Evolutionary conservation across 2,888 invertebrate species (phyloP), one percentile per base, ranked within the genome.

Genomic region (Pecten maximus): DNA sequence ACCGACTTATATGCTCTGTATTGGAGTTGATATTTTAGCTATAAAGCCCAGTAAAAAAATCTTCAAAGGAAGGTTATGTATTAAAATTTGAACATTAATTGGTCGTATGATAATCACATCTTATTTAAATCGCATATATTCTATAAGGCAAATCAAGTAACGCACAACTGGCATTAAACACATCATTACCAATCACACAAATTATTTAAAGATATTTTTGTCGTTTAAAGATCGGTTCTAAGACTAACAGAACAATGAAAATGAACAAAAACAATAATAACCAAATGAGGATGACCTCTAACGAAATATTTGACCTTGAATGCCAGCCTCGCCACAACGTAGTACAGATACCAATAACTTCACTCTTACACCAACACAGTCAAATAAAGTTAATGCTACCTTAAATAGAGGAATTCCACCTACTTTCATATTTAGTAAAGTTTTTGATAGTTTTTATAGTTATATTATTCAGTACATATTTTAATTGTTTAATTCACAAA

Each of bases 11-110:
- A 60, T 60, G 60, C n/a, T 8, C 2, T 12, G 74, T 35, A 35
- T 35, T 74, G 35, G 35, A 10, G 35, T 74, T 74, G 28, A 35
- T 74, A 74, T 28, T 74, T 74, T 35, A 35, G 35, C 35, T 74
- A 35, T 35, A 35, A 74, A 35, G 60, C 60, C 23, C 23, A n/a
- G 60, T 19, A 35, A 74, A 74, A 74, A 74, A 74, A 74, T 28
- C 74, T 35, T 74, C 74, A 74, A 74, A 74, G 74, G 74, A 74
- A 74, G 74, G 35, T 54, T 35, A 35, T 74, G 35, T 35, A 28
- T 35, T 74, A 28, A 74, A 44, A 74, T 60, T 60, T 60, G 6
- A 74, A 74, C 74, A 74, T 74, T 74, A 74, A 74, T 35, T 74
- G 74, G 35, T 74, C 74, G 28, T 28, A n/a, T n/a, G n/a, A n/a